phyloP scores from a whole-genome alignment of 2,888 invertebrate species.

The Pollenia labialis region DNA sequence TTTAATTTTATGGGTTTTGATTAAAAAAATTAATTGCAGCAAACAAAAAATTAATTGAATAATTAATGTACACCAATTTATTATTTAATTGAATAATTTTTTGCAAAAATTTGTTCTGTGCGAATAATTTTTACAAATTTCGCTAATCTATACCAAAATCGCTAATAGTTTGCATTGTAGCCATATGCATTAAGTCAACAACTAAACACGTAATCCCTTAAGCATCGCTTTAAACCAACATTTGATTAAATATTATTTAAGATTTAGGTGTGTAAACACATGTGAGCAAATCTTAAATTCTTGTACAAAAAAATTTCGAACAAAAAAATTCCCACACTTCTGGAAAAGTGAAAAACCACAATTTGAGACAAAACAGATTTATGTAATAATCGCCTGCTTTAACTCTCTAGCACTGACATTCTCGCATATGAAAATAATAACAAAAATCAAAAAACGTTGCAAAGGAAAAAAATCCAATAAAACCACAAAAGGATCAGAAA shows the following conservation, averaged over 20 bases:
- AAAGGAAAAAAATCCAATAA: conserved; percentile 66
- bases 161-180: no score
- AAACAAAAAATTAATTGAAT: no score
- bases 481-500: conserved; percentile 70
- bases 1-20: no score
- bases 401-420: conserved; percentile 17
- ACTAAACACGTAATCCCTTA: no score
- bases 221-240: conserved; percentile 7
- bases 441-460: conserved; percentile 35
- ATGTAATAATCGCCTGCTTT: conserved; percentile 59
- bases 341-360: conserved; percentile 50
- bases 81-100: no score
- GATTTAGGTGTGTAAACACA: conserved; percentile 40
- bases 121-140: no score
- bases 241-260: conserved; percentile 41
- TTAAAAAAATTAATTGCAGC: no score
- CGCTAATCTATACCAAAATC: no score
- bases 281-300: conserved; percentile 41
- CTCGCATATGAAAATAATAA: conserved; percentile 12
- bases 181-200: no score
- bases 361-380: conserved; percentile 61
- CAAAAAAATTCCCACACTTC: conserved; percentile 42
- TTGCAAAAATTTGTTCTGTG: no score
- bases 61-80: no score
- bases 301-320: background rate